These are phyloP conservation scores for Elgaria multicarinata DNA, from an alignment of 2,113 vertebrate species.

Conservation along the genomic window DNA sequence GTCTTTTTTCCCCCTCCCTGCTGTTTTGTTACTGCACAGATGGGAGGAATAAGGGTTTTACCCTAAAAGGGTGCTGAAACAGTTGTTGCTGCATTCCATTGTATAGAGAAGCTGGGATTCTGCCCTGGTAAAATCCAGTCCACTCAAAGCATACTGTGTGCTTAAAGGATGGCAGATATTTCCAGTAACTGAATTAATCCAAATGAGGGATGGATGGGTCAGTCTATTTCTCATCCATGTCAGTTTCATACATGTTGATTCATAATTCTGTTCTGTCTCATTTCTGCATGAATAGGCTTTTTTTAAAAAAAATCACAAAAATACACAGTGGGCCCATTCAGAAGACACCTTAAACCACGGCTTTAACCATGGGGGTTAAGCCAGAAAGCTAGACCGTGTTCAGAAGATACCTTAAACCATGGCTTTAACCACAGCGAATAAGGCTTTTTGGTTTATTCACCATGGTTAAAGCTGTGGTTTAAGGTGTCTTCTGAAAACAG, in stretches of 20 bases:
- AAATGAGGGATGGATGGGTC: not conserved
- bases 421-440: too few species aligned
- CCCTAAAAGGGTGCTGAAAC: constrained; percentile 34
- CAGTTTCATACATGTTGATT: not conserved
- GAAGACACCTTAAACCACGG: too few species aligned
- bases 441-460: too few species aligned
- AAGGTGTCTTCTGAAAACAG: too few species aligned
- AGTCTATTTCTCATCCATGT: not conserved
- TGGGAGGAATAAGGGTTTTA: constrained; percentile 73
- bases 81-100: not conserved
- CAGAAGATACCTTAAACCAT: too few species aligned
- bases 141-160: not conserved
- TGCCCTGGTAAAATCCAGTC: not conserved
- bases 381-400: too few species aligned
- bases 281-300: not conserved
- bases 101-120: not conserved
- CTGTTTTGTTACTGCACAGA: constrained; percentile 72
- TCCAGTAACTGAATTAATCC: not conserved
- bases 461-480: too few species aligned
- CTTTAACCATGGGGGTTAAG: too few species aligned
- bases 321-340: too few species aligned
- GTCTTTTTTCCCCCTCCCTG: constrained; percentile 47
- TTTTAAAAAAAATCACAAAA: too few species aligned
- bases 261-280: not conserved
- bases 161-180: not conserved